A percentile compares a stretch with the other conserved stretches of the same genome.
phyloP scores from a whole-genome alignment of 2,113 vertebrate genomes.

The Acanthochromis polyacanthus region DNA sequence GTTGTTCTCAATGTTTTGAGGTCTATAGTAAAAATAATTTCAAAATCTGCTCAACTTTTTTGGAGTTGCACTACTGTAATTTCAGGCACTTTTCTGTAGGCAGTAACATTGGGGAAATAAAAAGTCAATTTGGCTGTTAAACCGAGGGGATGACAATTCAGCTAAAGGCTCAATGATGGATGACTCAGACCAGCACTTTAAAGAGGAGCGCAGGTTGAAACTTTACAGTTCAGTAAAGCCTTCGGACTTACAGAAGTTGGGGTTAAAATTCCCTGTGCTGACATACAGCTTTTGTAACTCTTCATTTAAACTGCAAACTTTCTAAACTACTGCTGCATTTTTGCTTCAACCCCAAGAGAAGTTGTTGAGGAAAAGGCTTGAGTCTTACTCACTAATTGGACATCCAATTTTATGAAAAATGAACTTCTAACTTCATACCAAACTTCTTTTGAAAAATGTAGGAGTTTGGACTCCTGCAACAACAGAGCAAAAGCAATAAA shows the following conservation, averaged over 20 bases:
- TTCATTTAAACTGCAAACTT: constrained; percentile 6
- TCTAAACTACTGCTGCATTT: not conserved
- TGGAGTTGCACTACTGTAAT: not conserved
- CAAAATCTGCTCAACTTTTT: too few species aligned
- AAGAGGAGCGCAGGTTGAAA: not conserved
- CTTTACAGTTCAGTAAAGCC: not conserved
- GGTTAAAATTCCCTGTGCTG: not conserved
- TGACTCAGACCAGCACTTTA: not conserved
- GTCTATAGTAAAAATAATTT: too few species aligned
- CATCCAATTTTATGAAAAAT: constrained; percentile 4
- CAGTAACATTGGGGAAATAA: not conserved
- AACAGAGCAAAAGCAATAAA: not conserved
- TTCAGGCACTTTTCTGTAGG: not conserved
- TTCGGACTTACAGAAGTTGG: not conserved
- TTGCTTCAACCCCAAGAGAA: constrained; percentile 1
- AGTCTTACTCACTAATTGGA: constrained; percentile 6
- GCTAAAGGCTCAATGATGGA: not conserved
- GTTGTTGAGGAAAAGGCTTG: not conserved
- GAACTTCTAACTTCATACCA: not conserved
- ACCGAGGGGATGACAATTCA: not conserved
- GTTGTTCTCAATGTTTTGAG: too few species aligned
- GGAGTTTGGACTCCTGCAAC: too few species aligned
- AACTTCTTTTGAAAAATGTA: not conserved
- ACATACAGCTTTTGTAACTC: not conserved
- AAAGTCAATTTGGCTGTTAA: not conserved